These are phyloP conservation scores for Actinia tenebrosa DNA, from an alignment of 64 coral and sea anemone species.

Conservation along the genomic window DNA sequence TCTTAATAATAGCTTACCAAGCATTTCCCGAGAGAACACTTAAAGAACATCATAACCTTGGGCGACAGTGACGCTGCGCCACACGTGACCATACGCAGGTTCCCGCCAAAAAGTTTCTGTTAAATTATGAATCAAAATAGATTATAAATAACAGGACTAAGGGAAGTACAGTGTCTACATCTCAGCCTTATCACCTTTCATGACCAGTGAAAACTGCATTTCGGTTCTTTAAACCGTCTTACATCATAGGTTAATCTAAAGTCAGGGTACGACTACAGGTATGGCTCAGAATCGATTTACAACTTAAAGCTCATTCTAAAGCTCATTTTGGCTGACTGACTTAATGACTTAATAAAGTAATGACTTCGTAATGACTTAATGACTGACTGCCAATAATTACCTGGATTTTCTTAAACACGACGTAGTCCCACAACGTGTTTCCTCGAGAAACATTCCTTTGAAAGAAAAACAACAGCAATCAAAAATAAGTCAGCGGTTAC, in stretches of 20 bases:
- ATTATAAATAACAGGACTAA: too few species aligned
- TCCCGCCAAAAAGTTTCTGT: conserved; percentile 18
- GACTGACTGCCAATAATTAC: neutral
- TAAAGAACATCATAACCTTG: conserved; percentile 79
- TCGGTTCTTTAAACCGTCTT: too few species aligned
- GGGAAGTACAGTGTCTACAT: too few species aligned
- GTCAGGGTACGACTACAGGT: too few species aligned
- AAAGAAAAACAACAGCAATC: neutral
- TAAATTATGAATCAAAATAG: neutral
- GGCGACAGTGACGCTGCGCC: conserved; percentile 11
- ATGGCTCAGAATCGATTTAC: too few species aligned
- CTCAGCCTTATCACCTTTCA: too few species aligned
- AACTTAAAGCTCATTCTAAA: too few species aligned
- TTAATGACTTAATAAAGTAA: too few species aligned
- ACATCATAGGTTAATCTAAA: too few species aligned
- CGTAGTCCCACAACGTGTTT: conserved; percentile 9
- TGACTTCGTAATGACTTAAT: too few species aligned
- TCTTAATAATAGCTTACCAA: neutral
- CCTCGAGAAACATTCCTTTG: conserved; percentile 19
- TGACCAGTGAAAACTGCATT: too few species aligned
- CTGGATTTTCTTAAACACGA: conserved; percentile 25
- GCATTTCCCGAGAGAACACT: conserved; percentile 71
- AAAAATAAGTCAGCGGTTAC: neutral
- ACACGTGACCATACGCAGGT: neutral
- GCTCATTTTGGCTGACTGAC: too few species aligned